Conservation (phyloP, 2,888 invertebrate species). For the Tenthredo amoena region DNA sequence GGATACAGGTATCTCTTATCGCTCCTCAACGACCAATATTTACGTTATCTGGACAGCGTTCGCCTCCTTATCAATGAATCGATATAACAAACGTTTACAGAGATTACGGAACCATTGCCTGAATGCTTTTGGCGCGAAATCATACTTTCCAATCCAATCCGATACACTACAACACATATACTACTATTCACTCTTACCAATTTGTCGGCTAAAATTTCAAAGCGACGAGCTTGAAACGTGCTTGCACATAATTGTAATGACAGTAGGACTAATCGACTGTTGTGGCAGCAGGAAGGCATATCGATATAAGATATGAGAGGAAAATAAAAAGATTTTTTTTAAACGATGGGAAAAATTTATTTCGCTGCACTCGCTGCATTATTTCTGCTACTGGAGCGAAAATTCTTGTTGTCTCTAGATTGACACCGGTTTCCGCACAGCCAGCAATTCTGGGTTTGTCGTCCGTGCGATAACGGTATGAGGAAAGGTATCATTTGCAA, state of each 20-base stretch:
- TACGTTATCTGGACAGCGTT: conserved; percentile 36
- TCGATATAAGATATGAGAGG: too few relatives aligned
- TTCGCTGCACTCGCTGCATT: background rate
- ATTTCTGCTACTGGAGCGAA: background rate
- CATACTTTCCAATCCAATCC: background rate
- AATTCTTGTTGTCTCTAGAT: background rate
- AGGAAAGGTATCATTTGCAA: background rate
- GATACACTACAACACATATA: background rate
- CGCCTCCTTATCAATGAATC: conserved; percentile 29
- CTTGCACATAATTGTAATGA: background rate
- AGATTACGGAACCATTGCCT: conserved; percentile 31
- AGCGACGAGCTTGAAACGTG: background rate
- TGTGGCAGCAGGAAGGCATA: background rate
- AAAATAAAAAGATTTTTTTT: background rate
- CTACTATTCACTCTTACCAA: background rate
- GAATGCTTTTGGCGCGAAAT: conserved; percentile 14
- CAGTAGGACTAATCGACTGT: background rate
- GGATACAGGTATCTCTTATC: conserved; percentile 30
- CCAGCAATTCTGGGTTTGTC: background rate
- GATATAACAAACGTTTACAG: conserved; percentile 26
- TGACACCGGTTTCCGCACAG: background rate
- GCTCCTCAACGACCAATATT: conserved; percentile 36
- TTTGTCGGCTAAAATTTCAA: background rate
- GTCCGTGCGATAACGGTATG: background rate
- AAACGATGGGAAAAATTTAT: background rate